phyloP scores from a whole-genome alignment of 2,888 invertebrate species.

The Dynastes grantii region DNA sequence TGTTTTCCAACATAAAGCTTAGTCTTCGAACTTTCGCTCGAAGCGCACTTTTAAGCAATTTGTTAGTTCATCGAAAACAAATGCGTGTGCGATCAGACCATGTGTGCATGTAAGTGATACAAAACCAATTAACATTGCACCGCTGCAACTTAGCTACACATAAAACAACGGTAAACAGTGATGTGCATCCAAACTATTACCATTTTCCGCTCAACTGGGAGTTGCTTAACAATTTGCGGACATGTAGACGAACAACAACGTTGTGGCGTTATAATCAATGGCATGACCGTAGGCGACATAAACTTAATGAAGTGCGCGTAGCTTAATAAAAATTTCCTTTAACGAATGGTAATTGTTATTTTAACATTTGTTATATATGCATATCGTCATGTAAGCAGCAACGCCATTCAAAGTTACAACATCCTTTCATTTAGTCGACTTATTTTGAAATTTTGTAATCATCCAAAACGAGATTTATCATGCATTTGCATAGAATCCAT shows the following conservation, averaged over 20 bases:
- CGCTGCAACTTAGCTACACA: constrained; percentile 47
- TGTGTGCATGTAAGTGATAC: constrained; percentile 50
- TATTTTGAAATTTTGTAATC: too few relatives aligned
- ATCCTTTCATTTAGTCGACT: too few relatives aligned
- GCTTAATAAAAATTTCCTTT: constrained; percentile 25
- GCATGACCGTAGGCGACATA: constrained; percentile 57
- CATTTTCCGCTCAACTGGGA: constrained; percentile 63
- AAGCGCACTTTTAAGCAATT: constrained; percentile 36
- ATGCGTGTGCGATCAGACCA: constrained; percentile 50
- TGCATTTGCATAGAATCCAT: too few relatives aligned
- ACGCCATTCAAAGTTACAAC: not conserved
- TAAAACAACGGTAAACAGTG: constrained; percentile 55
- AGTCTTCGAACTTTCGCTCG: not conserved
- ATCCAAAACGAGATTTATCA: too few relatives aligned
- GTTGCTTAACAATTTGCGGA: constrained; percentile 63
- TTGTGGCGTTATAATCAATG: constrained; percentile 59
- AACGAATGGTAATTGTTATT: not conserved
- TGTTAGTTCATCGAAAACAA: constrained; percentile 39
- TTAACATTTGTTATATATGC: not conserved
- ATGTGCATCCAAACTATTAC: constrained; percentile 59
- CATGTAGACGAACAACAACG: constrained; percentile 58
- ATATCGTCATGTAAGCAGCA: not conserved
- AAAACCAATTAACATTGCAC: constrained; percentile 54
- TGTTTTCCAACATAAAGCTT: not conserved
- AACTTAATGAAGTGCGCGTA: constrained; percentile 53